Evolutionary conservation across 2,797 vertebrate species (phyloP).

Genomic region (Galago senegalensis): DNA sequence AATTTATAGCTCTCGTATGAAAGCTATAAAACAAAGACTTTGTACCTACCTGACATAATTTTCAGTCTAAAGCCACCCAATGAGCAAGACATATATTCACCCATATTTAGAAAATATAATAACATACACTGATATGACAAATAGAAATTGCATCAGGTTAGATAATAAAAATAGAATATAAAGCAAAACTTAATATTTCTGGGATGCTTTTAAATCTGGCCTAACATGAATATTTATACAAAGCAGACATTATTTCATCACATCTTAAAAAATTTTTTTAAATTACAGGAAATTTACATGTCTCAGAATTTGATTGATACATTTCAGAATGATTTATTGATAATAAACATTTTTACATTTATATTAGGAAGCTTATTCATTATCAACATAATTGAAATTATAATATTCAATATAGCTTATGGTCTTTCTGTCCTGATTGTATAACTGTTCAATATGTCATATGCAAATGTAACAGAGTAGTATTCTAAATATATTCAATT

Average conservation of each 20-base stretch:
- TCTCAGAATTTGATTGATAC: not conserved
- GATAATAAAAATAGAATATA: not conserved
- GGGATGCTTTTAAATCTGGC: not conserved
- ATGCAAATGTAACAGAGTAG: not conserved
- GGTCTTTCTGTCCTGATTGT: not conserved
- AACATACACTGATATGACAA: not conserved
- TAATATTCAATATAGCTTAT: not conserved
- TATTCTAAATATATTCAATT: not conserved
- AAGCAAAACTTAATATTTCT: not conserved
- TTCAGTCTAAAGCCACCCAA: not conserved
- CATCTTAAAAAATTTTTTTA: not conserved
- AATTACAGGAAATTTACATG: not conserved
- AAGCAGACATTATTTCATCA: not conserved
- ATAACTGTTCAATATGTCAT: not conserved
- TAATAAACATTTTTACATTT: constrained; percentile 22
- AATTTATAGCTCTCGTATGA: no score
- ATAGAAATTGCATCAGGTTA: not conserved
- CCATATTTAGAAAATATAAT: not conserved
- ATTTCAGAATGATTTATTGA: not conserved
- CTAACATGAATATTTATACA: not conserved
- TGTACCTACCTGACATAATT: not conserved
- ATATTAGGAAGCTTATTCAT: not conserved
- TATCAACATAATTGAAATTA: not conserved
- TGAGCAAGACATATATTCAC: not conserved
- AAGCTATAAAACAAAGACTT: not conserved